These are phyloP conservation scores for Diploptera punctata DNA, from an alignment of 2,888 invertebrate species.

Conservation along the genomic window DNA sequence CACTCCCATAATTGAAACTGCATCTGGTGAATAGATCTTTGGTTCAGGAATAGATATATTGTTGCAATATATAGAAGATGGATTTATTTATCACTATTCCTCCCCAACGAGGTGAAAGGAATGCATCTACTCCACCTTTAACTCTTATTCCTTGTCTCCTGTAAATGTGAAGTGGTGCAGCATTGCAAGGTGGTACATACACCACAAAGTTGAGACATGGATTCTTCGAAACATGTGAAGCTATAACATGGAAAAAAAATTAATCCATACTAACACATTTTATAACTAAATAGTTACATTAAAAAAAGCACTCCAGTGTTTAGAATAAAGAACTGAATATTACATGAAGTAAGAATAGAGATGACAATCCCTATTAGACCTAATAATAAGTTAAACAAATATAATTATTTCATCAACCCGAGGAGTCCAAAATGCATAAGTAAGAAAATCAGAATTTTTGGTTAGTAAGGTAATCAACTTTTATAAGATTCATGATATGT, in stretches of 20 bases:
- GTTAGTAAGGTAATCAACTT: no score
- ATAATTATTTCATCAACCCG: no score
- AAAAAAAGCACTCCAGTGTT: no score
- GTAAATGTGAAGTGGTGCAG: constrained; percentile 77
- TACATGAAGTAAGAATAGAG: no score
- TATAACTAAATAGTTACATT: no score
- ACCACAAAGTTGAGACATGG: constrained; percentile 86
- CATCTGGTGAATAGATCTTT: constrained; percentile 61
- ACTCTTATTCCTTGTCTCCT: constrained; percentile 58
- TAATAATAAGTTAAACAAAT: no score
- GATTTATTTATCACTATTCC: constrained; percentile 82
- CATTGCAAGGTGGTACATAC: constrained; percentile 78
- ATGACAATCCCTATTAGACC: no score
- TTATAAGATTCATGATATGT: no score
- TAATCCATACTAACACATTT: no score
- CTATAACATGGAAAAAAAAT: constrained; percentile 53
- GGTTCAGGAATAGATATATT: constrained; percentile 45
- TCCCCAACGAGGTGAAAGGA: constrained; percentile 90
- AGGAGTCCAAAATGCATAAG: no score
- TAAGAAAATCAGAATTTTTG: no score
- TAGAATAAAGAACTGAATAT: no score
- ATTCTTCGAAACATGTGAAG: constrained; percentile 80
- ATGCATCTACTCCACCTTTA: constrained; percentile 66
- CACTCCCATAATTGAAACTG: constrained; percentile 73
- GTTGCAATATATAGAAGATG: constrained; percentile 54